Percentiles rank a stretch among this genome's conserved stretches.
phyloP scores from a whole-genome alignment of 2,113 vertebrate genomes.

The Hyperopisus bebe region DNA sequence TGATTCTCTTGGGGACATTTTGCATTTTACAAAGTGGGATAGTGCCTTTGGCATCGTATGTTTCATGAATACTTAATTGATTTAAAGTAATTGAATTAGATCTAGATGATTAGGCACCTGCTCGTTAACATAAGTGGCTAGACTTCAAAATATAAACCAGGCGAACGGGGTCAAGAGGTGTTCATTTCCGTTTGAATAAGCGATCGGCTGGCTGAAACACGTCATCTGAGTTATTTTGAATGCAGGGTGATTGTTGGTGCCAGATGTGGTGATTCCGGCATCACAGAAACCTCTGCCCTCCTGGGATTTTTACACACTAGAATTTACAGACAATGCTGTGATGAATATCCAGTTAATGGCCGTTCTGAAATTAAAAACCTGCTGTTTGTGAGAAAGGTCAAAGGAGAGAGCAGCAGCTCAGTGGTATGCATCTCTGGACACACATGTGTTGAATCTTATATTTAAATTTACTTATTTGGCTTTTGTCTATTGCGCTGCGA shows the following conservation, averaged over 20 bases:
- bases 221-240: neutral
- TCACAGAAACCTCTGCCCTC: neutral
- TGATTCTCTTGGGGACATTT: neutral
- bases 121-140: neutral
- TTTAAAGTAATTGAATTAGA: neutral
- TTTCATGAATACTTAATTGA: neutral
- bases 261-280: neutral
- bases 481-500: neutral
- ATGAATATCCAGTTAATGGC: neutral
- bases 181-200: neutral
- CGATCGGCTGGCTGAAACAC: neutral
- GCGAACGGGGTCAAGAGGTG: neutral
- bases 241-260: neutral
- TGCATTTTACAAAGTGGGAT: neutral
- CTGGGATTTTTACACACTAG: neutral
- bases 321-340: neutral
- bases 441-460: neutral
- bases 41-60: neutral
- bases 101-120: neutral
- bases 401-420: neutral
- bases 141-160: neutral
- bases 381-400: neutral
- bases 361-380: neutral
- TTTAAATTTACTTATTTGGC: neutral
- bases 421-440: neutral